Evolutionary conservation across 2,888 invertebrate species (phyloP).

Genomic region (Oegoconia quadripuncta): DNA sequence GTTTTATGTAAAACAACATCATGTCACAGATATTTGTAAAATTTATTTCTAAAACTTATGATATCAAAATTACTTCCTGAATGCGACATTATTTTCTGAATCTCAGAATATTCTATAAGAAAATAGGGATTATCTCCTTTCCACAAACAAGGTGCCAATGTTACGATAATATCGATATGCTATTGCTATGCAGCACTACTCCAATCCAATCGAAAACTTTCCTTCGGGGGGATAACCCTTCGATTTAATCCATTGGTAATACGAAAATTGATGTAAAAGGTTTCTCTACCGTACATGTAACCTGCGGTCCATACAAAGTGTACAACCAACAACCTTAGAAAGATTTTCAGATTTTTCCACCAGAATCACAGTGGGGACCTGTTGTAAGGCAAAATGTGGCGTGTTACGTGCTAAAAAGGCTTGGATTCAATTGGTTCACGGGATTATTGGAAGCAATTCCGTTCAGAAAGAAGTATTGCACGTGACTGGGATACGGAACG

Average conservation of each 20-base stretch:
- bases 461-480: constrained; percentile 71
- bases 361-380: constrained; percentile 54
- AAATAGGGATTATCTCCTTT: too few relatives aligned
- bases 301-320: constrained; percentile 62
- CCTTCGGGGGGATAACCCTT: constrained; percentile 60
- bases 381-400: constrained; percentile 53
- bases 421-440: constrained; percentile 60
- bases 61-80: too few relatives aligned
- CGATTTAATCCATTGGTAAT: constrained; percentile 77
- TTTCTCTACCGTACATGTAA: constrained; percentile 46
- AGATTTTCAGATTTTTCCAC: constrained; percentile 61
- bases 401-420: constrained; percentile 58
- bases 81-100: too few relatives aligned
- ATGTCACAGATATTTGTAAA: too few relatives aligned
- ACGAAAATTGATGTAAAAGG: constrained; percentile 77
- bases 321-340: constrained; percentile 36
- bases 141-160: too few relatives aligned
- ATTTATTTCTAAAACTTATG: too few relatives aligned
- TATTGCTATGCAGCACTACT: too few relatives aligned
- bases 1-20: too few relatives aligned
- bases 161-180: too few relatives aligned
- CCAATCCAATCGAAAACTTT: constrained; percentile 71
- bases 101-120: too few relatives aligned
- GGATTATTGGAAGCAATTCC: constrained; percentile 72
- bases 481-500: constrained; percentile 50